Conservation (phyloP, 2,888 invertebrate species). For the Magallana nippona region DNA sequence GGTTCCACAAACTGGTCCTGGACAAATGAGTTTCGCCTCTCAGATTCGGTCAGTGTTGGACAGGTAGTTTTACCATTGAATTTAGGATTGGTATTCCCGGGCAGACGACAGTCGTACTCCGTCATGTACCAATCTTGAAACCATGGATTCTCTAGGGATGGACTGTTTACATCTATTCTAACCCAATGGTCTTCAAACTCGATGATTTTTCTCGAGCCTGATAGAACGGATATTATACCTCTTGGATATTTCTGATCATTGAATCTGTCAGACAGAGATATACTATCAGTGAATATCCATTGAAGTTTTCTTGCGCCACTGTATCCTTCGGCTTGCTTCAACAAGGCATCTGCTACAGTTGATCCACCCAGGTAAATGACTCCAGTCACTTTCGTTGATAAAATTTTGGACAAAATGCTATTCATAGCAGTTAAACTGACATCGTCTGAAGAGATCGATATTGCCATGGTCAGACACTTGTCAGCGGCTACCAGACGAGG, state of each 20-base stretch:
- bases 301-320: slow-evolving; percentile 70
- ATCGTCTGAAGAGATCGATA: slow-evolving; percentile 59
- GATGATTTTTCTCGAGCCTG: slow-evolving; percentile 69
- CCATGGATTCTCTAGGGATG: slow-evolving; percentile 73
- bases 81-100: slow-evolving; percentile 53
- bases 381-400: slow-evolving; percentile 62
- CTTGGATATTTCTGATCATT: slow-evolving; percentile 64
- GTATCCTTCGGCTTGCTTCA: slow-evolving; percentile 57
- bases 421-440: slow-evolving; percentile 52
- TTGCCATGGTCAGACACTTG: slow-evolving; percentile 71
- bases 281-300: slow-evolving; percentile 73
- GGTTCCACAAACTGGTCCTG: slow-evolving; percentile 76
- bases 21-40: slow-evolving; percentile 61
- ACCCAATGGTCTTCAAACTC: slow-evolving; percentile 78
- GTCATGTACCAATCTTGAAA: slow-evolving; percentile 74
- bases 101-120: slow-evolving; percentile 63
- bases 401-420: slow-evolving; percentile 56
- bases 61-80: slow-evolving; percentile 48
- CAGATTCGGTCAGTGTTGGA: slow-evolving; percentile 49
- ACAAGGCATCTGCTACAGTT: slow-evolving; percentile 55
- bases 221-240: slow-evolving; percentile 70
- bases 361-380: slow-evolving; percentile 69
- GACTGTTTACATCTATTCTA: slow-evolving; percentile 65
- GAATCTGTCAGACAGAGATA: slow-evolving; percentile 61
- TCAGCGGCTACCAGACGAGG: slow-evolving; percentile 61